Evolutionary conservation across 2,113 vertebrate genomes (phyloP).

Genomic region (Engystomops pustulosus): DNA sequence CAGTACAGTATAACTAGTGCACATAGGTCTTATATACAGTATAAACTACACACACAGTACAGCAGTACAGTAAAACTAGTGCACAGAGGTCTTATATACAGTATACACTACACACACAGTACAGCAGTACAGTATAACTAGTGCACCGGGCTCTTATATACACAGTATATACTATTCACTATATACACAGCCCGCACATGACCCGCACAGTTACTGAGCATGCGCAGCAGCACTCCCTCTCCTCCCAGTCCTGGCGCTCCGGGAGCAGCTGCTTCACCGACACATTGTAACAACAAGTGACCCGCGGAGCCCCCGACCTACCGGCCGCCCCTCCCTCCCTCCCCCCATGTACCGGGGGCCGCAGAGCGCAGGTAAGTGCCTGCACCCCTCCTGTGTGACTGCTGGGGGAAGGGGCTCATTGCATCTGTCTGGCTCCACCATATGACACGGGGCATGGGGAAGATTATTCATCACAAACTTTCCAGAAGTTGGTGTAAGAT

Average conservation of each 20-base stretch:
- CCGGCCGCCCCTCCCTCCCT: not conserved
- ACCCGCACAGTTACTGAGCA: not conserved
- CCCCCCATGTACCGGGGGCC: not conserved
- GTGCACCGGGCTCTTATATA: too few species aligned
- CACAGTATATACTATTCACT: not conserved
- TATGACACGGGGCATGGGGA: too few species aligned
- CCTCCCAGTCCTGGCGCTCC: slow-evolving; percentile 18
- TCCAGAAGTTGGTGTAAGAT: too few species aligned
- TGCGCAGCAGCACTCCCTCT: not conserved
- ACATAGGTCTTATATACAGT: too few species aligned
- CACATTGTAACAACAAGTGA: not conserved
- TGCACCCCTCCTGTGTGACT: not conserved
- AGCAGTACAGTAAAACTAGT: too few species aligned
- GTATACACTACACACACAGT: not conserved
- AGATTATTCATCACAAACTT: too few species aligned
- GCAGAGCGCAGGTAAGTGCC: not conserved
- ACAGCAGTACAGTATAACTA: not conserved
- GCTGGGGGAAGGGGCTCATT: not conserved
- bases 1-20: too few species aligned
- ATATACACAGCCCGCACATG: not conserved
- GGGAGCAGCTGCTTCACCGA: slow-evolving; percentile 26
- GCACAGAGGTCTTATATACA: too few species aligned
- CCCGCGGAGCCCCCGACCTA: not conserved
- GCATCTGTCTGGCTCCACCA: too few species aligned
- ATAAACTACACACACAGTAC: too few species aligned